Conservation (phyloP, 2,797 vertebrate genomes). For the Sebastes glaucus region DNA sequence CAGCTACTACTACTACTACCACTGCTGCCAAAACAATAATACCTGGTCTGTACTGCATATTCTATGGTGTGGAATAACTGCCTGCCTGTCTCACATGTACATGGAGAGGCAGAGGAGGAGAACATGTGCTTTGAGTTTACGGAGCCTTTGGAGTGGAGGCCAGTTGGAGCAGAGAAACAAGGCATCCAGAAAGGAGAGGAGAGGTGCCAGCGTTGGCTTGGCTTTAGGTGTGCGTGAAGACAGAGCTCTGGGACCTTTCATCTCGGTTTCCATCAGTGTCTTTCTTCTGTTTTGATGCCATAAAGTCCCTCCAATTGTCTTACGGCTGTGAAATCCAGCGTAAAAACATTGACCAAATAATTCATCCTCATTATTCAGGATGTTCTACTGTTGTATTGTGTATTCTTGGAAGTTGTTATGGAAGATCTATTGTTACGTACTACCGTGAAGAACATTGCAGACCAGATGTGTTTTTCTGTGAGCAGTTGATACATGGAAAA, state of each 20-base stretch:
- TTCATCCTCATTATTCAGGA: background rate
- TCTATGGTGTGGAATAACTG: slow-evolving; percentile 42
- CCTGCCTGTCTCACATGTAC: slow-evolving; percentile 54
- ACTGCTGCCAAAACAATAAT: background rate
- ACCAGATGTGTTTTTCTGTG: slow-evolving; percentile 10
- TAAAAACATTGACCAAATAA: background rate
- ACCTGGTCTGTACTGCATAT: slow-evolving; percentile 35
- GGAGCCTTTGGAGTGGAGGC: slow-evolving; percentile 58
- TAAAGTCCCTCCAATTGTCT: background rate
- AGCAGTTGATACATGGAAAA: background rate
- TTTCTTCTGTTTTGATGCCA: slow-evolving; percentile 2
- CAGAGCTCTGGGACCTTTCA: slow-evolving; percentile 28
- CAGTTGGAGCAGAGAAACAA: slow-evolving; percentile 56
- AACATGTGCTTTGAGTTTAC: slow-evolving; percentile 75
- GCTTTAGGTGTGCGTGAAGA: slow-evolving; percentile 43
- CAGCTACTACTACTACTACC: background rate
- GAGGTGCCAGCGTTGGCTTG: slow-evolving; percentile 47
- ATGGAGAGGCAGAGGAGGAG: slow-evolving; percentile 24
- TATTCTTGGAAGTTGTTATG: slow-evolving; percentile 3
- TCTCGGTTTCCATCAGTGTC: slow-evolving; percentile 8
- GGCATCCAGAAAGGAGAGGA: slow-evolving; percentile 38
- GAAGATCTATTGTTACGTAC: background rate
- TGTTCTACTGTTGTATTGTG: background rate
- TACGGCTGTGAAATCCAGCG: background rate
- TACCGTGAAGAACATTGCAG: background rate